Conservation (phyloP, 2,113 vertebrate species). For the Alouatta palliata region DNA sequence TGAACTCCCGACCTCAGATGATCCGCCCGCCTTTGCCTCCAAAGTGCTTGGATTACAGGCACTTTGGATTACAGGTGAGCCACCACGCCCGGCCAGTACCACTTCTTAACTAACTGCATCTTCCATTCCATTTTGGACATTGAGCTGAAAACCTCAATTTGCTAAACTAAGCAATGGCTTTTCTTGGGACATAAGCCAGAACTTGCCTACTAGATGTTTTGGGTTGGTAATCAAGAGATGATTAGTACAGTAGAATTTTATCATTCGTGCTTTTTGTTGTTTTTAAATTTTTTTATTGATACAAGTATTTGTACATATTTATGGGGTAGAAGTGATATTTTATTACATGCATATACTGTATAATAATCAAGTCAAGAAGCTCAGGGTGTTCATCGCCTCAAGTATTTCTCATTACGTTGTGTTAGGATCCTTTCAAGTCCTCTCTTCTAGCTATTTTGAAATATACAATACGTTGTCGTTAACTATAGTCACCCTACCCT, state of each 20-base stretch:
- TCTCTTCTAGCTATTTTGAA: not conserved
- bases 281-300: not conserved
- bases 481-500: not conserved
- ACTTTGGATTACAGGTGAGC: too few species aligned
- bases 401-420: not conserved
- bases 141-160: not conserved
- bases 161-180: not conserved
- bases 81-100: too few species aligned
- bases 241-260: not conserved
- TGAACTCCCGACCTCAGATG: too few species aligned
- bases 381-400: not conserved
- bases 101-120: not conserved
- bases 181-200: not conserved
- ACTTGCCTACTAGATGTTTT: not conserved
- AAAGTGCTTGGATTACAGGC: too few species aligned
- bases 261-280: not conserved
- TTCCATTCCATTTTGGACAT: not conserved
- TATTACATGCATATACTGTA: not conserved
- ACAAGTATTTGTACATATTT: not conserved
- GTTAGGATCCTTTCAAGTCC: not conserved
- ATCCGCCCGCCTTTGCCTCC: too few species aligned
- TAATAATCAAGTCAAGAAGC: not conserved
- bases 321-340: not conserved
- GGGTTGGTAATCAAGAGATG: not conserved
- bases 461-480: not conserved